Conservation (phyloP, 2,797 vertebrate genomes). For the Dromococcyx pavoninus region DNA sequence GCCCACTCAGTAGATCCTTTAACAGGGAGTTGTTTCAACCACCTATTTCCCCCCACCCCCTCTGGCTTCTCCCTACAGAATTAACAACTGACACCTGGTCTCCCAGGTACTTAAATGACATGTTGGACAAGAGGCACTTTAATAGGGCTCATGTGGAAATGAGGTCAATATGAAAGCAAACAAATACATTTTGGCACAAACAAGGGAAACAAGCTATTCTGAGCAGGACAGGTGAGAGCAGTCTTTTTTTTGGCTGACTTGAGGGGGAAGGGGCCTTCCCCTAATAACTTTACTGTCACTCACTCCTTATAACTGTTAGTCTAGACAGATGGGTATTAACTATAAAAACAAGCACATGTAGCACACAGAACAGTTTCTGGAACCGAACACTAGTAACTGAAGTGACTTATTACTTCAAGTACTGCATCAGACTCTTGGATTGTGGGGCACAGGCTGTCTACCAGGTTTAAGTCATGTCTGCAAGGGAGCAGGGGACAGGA, state of each 20-base stretch:
- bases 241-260: conserved; percentile 21
- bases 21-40: conserved; percentile 37
- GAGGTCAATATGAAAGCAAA: conserved; percentile 52
- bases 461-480: conserved; percentile 69
- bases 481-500: conserved; percentile 47
- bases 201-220: conserved; percentile 13
- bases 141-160: conserved; percentile 34
- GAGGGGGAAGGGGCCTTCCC: background rate
- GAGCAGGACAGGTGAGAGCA: conserved; percentile 34
- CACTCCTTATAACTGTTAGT: conserved; percentile 21
- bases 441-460: conserved; percentile 48
- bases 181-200: conserved; percentile 41
- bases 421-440: conserved; percentile 17
- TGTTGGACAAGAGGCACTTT: conserved; percentile 31
- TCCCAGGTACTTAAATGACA: conserved; percentile 52
- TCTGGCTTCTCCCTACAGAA: conserved; percentile 26
- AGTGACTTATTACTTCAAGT: conserved; percentile 48
- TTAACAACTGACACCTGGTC: conserved; percentile 46
- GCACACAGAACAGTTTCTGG: conserved; percentile 33
- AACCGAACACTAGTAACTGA: background rate
- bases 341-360: conserved; percentile 42
- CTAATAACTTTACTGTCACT: background rate
- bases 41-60: conserved; percentile 24
- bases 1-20: conserved; percentile 49
- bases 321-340: conserved; percentile 51